These are phyloP conservation scores for Motacilla alba DNA, from an alignment of 2,113 vertebrate genomes.

Conservation along the genomic window DNA sequence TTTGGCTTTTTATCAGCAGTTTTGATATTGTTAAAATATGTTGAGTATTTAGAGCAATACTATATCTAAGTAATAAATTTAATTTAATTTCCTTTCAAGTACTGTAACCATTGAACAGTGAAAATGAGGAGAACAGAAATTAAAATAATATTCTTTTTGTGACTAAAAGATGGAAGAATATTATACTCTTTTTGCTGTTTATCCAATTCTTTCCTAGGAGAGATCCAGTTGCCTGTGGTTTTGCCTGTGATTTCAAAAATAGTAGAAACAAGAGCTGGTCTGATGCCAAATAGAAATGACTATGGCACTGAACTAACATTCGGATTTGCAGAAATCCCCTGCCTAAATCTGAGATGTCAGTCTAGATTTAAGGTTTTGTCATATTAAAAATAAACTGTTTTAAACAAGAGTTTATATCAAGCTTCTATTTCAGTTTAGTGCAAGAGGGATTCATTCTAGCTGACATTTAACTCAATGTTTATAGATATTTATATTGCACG, in stretches of 20 bases:
- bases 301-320: background rate
- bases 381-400: background rate
- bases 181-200: background rate
- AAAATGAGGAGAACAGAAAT: conserved; percentile 16
- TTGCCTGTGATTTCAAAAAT: conserved; percentile 39
- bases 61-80: background rate
- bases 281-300: background rate
- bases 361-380: background rate
- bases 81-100: background rate
- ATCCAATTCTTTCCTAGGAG: background rate
- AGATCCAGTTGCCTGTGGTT: conserved; percentile 50
- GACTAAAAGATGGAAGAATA: conserved; percentile 1
- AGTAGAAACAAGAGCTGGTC: background rate
- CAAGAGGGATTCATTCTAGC: background rate
- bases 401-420: background rate
- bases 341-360: background rate
- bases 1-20: background rate
- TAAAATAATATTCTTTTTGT: background rate
- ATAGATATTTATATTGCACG: background rate
- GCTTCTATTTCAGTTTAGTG: background rate
- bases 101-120: background rate
- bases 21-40: background rate
- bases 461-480: background rate
- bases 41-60: background rate
- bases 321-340: background rate